Conservation (phyloP, 2,113 vertebrate genomes). For the Platycercus adscitus region DNA sequence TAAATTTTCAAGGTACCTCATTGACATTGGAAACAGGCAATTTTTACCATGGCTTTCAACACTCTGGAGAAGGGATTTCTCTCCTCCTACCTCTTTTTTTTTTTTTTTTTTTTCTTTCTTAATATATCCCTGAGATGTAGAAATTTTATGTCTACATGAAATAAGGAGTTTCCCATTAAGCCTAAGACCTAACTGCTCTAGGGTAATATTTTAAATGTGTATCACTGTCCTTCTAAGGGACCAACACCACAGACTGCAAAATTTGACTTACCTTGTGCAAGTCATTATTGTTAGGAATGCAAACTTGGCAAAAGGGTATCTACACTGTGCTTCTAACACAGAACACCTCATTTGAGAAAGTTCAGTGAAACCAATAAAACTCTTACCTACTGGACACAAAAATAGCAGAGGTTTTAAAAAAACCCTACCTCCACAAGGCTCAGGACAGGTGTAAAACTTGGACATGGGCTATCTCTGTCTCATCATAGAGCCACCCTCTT, state of each 20-base stretch:
- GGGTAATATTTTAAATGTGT: background rate
- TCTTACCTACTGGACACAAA: background rate
- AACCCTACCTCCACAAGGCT: background rate
- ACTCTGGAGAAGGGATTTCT: background rate
- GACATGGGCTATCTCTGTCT: background rate
- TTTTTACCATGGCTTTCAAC: background rate
- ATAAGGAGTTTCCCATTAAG: background rate
- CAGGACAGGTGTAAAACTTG: background rate
- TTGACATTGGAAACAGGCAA: background rate
- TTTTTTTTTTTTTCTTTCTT: background rate
- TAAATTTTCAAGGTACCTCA: background rate
- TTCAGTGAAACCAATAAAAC: background rate
- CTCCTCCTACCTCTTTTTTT: too few species aligned
- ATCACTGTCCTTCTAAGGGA: background rate
- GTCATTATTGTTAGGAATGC: background rate
- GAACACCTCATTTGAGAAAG: background rate
- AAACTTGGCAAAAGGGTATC: background rate
- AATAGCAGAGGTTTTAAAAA: background rate
- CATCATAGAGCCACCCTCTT: background rate
- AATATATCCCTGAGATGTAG: background rate
- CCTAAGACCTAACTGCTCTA: background rate
- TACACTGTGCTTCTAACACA: background rate
- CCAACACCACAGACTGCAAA: background rate
- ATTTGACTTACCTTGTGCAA: background rate
- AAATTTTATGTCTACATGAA: background rate